These are phyloP conservation scores for Macroramphosus scolopax DNA, from an alignment of 2,797 vertebrate species.

Conservation along the genomic window DNA sequence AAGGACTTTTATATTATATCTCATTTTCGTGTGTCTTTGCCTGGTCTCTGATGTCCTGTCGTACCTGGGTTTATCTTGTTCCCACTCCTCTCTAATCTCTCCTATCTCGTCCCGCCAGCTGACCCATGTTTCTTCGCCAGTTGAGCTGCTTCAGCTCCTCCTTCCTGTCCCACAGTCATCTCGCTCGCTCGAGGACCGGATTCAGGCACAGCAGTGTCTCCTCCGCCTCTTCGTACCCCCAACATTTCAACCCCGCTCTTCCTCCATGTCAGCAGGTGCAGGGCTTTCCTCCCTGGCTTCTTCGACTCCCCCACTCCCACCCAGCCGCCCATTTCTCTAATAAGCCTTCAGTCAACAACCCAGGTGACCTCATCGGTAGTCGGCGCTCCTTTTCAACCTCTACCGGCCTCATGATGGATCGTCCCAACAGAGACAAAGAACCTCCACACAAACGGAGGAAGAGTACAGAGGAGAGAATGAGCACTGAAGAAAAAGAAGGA, in stretches of 20 bases:
- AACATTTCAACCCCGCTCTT: conserved; percentile 8
- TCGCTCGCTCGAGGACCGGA: conserved; percentile 46
- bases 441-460: conserved; percentile 82
- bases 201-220: conserved; percentile 31
- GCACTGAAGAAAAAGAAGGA: neutral
- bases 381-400: conserved; percentile 14
- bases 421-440: conserved; percentile 67
- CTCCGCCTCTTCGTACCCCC: neutral
- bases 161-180: conserved; percentile 58
- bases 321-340: neutral
- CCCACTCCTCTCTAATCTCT: too few species aligned
- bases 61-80: too few species aligned
- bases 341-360: neutral
- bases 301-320: neutral
- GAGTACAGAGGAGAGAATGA: conserved; percentile 51
- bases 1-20: too few species aligned
- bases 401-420: conserved; percentile 39
- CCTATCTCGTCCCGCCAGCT: conserved; percentile 59
- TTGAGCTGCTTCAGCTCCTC: conserved; percentile 79
- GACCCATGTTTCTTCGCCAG: conserved; percentile 83
- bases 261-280: conserved; percentile 29
- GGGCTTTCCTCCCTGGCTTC: conserved; percentile 32
- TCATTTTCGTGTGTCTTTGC: too few species aligned
- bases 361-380: neutral
- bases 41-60: too few species aligned